A percentile compares a stretch with the other conserved stretches of the same genome.
Evolutionary conservation across 2,888 invertebrate species (phyloP).

Genomic region (Drosophila yooni): DNA sequence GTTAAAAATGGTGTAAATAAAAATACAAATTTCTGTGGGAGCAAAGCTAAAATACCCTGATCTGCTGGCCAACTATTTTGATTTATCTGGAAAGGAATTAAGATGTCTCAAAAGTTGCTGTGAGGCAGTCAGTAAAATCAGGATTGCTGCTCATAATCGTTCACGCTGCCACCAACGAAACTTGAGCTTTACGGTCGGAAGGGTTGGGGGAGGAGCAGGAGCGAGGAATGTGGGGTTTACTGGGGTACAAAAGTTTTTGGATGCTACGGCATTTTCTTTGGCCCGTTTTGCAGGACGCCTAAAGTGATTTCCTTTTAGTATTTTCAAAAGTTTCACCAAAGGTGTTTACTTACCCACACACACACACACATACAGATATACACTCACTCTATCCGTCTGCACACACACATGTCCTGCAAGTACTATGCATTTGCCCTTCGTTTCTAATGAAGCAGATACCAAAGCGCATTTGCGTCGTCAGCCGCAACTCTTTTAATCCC

Average conservation of each 20-base stretch:
- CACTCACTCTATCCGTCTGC: neutral
- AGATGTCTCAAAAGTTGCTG: constrained; percentile 83
- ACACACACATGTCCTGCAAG: constrained; percentile 29
- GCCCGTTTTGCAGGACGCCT: constrained; percentile 65
- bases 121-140: constrained; percentile 17
- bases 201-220: neutral
- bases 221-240: neutral
- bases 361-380: constrained; percentile 16
- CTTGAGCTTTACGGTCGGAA: constrained; percentile 17
- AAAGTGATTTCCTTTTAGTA: constrained; percentile 83
- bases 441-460: constrained; percentile 73
- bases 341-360: constrained; percentile 67
- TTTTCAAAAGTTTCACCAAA: constrained; percentile 81
- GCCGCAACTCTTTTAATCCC: constrained; percentile 80
- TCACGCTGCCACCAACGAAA: constrained; percentile 61
- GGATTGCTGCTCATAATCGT: constrained; percentile 69
- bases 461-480: constrained; percentile 60
- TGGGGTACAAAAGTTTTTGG: constrained; percentile 61
- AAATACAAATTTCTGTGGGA: constrained; percentile 62
- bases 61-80: constrained; percentile 45
- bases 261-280: constrained; percentile 62
- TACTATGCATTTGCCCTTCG: constrained; percentile 16
- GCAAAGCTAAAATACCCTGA: constrained; percentile 7
- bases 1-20: constrained; percentile 68
- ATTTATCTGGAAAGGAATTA: constrained; percentile 82